Evolutionary conservation across 2,888 invertebrate genomes (phyloP).

Genomic region (Leistus spinibarbis): DNA sequence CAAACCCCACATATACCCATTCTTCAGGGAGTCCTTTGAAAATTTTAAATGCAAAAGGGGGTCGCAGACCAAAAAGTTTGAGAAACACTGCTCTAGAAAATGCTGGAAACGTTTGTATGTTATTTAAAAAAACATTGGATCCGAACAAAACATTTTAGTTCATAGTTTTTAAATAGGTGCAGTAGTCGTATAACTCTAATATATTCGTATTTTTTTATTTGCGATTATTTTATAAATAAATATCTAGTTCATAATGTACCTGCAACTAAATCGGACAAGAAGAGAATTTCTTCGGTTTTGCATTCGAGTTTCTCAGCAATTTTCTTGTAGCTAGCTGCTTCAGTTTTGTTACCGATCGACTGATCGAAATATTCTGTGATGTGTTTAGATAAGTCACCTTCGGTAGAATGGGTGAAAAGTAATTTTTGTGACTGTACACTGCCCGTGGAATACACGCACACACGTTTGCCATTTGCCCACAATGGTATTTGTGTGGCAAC

Average conservation of each 20-base stretch:
- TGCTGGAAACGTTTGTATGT: too few species aligned
- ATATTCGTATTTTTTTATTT: too few species aligned
- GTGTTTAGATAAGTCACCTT: slow-evolving; percentile 76
- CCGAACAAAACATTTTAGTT: too few species aligned
- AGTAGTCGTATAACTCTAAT: too few species aligned
- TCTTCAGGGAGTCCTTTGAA: too few species aligned
- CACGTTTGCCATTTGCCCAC: slow-evolving; percentile 69
- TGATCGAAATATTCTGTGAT: slow-evolving; percentile 89
- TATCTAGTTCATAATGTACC: too few species aligned
- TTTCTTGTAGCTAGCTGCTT: slow-evolving; percentile 75
- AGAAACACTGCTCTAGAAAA: too few species aligned
- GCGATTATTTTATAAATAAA: too few species aligned
- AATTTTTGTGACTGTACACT: slow-evolving; percentile 90
- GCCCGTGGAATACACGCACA: slow-evolving; percentile 92
- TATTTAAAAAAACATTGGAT: too few species aligned
- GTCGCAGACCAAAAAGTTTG: too few species aligned
- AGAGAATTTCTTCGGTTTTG: slow-evolving; percentile 73
- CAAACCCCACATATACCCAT: background rate
- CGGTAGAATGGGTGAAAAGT: slow-evolving; percentile 75
- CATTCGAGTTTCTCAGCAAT: slow-evolving; percentile 73
- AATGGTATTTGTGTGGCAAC: slow-evolving; percentile 74
- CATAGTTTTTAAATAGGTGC: too few species aligned
- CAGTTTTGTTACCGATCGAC: slow-evolving; percentile 79
- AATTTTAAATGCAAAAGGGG: too few species aligned
- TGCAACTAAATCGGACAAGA: slow-evolving; percentile 83